Evolutionary conservation across 2,113 vertebrate genomes (phyloP).

Genomic region (Circaetus cinerascens): DNA sequence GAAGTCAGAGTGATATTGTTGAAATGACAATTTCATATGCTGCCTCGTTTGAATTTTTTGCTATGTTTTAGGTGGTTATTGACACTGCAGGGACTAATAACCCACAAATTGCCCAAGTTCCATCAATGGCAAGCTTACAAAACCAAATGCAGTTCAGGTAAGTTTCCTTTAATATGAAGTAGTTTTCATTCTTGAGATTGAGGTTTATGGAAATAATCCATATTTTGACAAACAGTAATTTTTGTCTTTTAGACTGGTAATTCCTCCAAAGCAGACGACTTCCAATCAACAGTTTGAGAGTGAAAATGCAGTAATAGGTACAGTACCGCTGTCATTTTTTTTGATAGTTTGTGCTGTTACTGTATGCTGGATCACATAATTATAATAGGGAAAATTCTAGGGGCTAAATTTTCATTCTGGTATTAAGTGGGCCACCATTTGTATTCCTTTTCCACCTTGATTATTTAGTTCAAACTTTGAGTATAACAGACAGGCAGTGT

Average conservation of each 20-base stretch:
- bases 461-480: background rate
- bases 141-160: conserved; percentile 74
- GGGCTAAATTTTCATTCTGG: background rate
- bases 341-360: background rate
- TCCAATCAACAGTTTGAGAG: conserved; percentile 38
- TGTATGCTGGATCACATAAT: background rate
- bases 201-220: background rate
- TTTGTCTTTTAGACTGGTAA: conserved; percentile 59
- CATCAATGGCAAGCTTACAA: conserved; percentile 35
- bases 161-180: conserved; percentile 25
- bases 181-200: background rate
- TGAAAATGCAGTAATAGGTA: conserved; percentile 50
- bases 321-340: background rate
- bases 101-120: conserved; percentile 16
- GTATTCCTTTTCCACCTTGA: background rate
- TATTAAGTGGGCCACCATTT: background rate
- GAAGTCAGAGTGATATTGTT: background rate
- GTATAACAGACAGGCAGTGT: background rate
- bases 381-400: background rate
- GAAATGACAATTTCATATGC: background rate
- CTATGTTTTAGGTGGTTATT: conserved; percentile 62
- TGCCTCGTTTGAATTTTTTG: background rate
- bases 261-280: conserved; percentile 48
- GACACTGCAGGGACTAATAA: background rate
- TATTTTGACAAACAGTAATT: conserved; percentile 2